These are phyloP conservation scores for Scatophagus argus DNA, from an alignment of 2,113 vertebrate genomes.

Conservation along the genomic window DNA sequence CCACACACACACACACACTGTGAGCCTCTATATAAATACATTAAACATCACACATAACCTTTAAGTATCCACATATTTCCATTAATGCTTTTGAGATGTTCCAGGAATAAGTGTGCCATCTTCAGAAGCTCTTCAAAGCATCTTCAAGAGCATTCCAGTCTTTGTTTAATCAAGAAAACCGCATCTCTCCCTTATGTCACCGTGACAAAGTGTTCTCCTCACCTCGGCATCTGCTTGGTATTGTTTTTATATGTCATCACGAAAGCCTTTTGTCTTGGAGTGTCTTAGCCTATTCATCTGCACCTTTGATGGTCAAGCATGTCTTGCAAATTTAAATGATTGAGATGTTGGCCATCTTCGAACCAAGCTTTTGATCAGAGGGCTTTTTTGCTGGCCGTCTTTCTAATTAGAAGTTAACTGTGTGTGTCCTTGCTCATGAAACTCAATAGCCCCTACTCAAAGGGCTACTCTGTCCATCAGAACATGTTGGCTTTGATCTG, in stretches of 20 bases:
- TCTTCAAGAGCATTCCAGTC: constrained; percentile 4
- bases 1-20: not conserved
- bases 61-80: not conserved
- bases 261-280: constrained; percentile 56
- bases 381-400: constrained; percentile 48
- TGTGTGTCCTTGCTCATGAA: constrained; percentile 64
- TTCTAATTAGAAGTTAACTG: constrained; percentile 73
- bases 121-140: constrained; percentile 33
- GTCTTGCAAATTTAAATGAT: constrained; percentile 62
- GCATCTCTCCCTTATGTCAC: not conserved
- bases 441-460: constrained; percentile 67
- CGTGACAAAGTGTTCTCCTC: constrained; percentile 10
- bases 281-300: constrained; percentile 52
- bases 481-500: constrained; percentile 72
- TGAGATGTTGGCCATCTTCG: constrained; percentile 54
- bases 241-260: constrained; percentile 22
- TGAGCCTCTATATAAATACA: not conserved
- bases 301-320: constrained; percentile 75
- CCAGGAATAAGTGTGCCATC: not conserved
- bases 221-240: not conserved
- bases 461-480: constrained; percentile 50
- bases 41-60: not conserved
- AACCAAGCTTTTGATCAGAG: constrained; percentile 70
- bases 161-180: constrained; percentile 44
- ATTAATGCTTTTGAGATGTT: constrained; percentile 5